Evolutionary conservation across 2,797 vertebrate genomes (phyloP).

Genomic region (Leptatherina wallacei): DNA sequence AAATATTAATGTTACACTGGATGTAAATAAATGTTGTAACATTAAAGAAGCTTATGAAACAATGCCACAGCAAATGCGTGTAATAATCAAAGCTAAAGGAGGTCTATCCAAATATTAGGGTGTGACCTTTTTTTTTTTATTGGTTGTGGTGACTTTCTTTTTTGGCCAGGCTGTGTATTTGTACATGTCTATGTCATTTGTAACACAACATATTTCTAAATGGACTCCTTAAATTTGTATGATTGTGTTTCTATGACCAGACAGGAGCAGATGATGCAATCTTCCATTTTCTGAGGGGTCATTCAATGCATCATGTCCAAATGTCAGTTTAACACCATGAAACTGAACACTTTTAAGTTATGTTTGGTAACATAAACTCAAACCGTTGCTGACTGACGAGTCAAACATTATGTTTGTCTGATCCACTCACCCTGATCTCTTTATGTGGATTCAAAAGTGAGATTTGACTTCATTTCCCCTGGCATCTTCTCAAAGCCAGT

Average conservation of each 20-base stretch:
- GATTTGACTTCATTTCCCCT: conserved; percentile 43
- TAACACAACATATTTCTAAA: background rate
- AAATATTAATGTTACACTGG: no score
- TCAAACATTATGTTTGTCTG: conserved; percentile 22
- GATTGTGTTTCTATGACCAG: background rate
- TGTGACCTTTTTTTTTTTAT: no score
- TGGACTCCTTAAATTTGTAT: background rate
- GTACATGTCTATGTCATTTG: background rate
- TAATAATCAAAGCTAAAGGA: no score
- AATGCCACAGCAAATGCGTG: no score
- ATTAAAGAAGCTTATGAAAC: no score
- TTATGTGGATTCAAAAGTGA: conserved; percentile 45
- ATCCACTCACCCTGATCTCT: conserved; percentile 47
- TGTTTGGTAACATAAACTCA: conserved; percentile 18
- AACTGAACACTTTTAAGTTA: background rate
- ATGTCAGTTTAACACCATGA: conserved; percentile 7
- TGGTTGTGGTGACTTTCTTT: no score
- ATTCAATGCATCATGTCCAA: no score
- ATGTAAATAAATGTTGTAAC: no score
- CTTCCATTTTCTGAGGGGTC: background rate
- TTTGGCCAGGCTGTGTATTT: background rate
- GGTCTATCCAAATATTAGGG: no score
- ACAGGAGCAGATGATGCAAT: background rate
- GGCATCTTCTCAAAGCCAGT: conserved; percentile 12
- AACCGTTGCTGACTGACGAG: conserved; percentile 2